A percentile compares a stretch with the other conserved stretches of the same genome.
Conservation (phyloP, 2,113 vertebrate genomes). For the Psittacula cyanocephala region DNA sequence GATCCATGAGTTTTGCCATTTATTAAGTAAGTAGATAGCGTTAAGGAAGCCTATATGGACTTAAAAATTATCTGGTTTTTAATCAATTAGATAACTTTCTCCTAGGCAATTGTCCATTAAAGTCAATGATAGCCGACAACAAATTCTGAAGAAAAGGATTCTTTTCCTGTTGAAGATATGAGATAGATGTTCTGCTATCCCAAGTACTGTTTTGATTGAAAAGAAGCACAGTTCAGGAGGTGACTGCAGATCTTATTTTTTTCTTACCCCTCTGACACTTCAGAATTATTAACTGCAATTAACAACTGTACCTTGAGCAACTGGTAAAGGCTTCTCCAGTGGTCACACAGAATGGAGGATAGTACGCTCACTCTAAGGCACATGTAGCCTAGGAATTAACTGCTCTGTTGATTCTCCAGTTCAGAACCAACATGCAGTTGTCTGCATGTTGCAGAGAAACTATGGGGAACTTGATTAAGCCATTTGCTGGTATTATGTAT, state of each 20-base stretch:
- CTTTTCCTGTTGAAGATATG: neutral
- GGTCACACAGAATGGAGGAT: neutral
- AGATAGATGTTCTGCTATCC: neutral
- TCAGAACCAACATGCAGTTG: neutral
- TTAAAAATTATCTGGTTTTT: neutral
- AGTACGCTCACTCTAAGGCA: neutral
- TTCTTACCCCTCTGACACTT: neutral
- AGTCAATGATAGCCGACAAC: neutral
- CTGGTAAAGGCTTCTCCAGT: neutral
- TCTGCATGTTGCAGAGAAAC: neutral
- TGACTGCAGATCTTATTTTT: neutral
- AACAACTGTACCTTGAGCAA: neutral
- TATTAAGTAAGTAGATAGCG: neutral
- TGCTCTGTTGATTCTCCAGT: neutral
- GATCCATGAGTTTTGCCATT: neutral
- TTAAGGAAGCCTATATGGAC: neutral
- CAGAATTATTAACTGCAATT: neutral
- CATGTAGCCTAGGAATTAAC: neutral
- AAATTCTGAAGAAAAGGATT: neutral
- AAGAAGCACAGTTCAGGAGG: neutral
- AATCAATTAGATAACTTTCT: neutral
- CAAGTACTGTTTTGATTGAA: neutral
- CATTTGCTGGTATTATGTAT: neutral
- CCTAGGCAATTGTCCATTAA: neutral
- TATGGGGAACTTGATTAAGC: neutral